Base-by-base conservation (phyloP, 2,888 invertebrate genomes). In the Lacanobia oleracea region DNA sequence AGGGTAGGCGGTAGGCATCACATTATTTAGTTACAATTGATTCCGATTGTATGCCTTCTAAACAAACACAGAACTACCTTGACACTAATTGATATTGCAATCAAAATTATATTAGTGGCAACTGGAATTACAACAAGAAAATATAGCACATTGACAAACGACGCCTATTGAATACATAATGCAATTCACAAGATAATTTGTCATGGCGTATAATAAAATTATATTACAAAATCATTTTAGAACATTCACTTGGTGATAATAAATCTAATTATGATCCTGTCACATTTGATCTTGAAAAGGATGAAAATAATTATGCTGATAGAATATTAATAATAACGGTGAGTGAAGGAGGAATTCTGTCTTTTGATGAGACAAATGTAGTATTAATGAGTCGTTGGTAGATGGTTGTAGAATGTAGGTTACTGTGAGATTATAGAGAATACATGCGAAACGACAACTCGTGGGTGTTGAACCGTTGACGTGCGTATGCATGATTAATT, bases 241-340 rank as follows among this genome's bases (percentile, higher is more conserved):
- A 84, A 81, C 71, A 87, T 86, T 84, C 83, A 77, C 82, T 79
- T 85, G 83, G 77, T 77, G 83, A 64, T 84, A 83, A 88, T 88
- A 88, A 90, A 91, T 88, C 88, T 91, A 91, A 92, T 93, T 91
- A 93, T 79, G 82, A 83, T 86, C 82, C 87, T 87, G 90, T 90
- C 91, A 91, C 87, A 88, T 87, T 86, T 87, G 89, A 91, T 92
- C 88, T 88, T 87, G 89, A 88, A 89, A 91, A 90, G 91, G 90
- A 92, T 90, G 89, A 82, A 90, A 91, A 89, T 91, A 91, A 91
- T 91, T 88, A 91, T 86, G 87, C 84, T 93, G 90, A 94, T 94
- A 92, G 88, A 93, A 91, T 93, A 94, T 93, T 94, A 94, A 94
- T 94, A 94, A 94, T 94, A 94, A 93, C 89, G 89, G 89, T 87